Evolutionary conservation across 1,140 invertebrate species (phyloP), one percentile per base, ranked within the genome.

Genomic region (Diorhabda elongata): DNA sequence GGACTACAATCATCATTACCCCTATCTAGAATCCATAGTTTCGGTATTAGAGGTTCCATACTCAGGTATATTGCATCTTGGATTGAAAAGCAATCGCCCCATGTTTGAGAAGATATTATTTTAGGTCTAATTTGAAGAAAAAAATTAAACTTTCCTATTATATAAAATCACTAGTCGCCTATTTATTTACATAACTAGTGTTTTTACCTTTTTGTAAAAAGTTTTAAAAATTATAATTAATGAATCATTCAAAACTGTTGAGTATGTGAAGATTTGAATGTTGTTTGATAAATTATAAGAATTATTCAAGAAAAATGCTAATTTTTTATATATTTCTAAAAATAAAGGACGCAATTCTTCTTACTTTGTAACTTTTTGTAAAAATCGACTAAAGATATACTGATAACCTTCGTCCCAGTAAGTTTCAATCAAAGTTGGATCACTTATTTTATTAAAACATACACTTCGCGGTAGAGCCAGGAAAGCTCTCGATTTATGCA

Each of bases 21-120:
- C 45, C 66, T 69, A 68, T 79, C 78, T 26, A 79, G 69, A 58
- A 78, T 71, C 78, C 78, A 79, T 45, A 79, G 70, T 63, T 75
- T 71, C 2, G 70, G 69, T 61, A 68, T 72, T 4, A 47, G 64
- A 3, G 41, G n/a, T 69, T 79, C 74, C 58, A 76, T 65, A 64
- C 74, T 75, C 6, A 77, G 41, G 5, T 74, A 70, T 8, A 79
- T 45, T 3, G 72, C 76, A 60, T 77, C 74, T 65, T 77, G 77
- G 6, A 77, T 67, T 3, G 77, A 56, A 2, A 71, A 44, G 58
- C 77, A 79, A 6, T 74, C 59, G 4, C 68, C 72, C 76, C 75
- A 76, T 8, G 61, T 42, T 69, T 79, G 77, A 44, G 67, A 59
- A n/a, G 74, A 67, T 57, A 73, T 64, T 5, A 66, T 69, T 66